Evolutionary conservation across 2,113 vertebrate species (phyloP).

Genomic region (Astur gentilis): DNA sequence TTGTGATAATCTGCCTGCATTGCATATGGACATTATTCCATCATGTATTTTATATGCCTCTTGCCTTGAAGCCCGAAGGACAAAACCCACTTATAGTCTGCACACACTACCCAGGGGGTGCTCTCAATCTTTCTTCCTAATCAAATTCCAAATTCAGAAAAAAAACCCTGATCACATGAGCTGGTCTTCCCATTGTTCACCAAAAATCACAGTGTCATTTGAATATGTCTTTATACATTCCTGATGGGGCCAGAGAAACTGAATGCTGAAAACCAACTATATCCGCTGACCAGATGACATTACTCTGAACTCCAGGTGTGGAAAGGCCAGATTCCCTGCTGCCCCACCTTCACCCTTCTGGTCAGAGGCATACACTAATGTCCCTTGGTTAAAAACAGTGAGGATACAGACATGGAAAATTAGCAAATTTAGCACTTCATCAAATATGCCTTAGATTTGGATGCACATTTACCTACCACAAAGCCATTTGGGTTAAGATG

Average conservation of each 20-base stretch:
- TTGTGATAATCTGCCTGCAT: neutral
- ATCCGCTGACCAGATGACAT: neutral
- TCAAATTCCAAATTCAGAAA: neutral
- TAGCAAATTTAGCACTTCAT: neutral
- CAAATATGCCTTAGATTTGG: neutral
- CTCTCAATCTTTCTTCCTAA: neutral
- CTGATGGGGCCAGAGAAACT: neutral
- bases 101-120: neutral
- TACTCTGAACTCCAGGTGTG: neutral
- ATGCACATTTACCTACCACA: neutral
- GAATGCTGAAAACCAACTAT: neutral
- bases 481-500: neutral
- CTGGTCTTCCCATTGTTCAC: neutral
- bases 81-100: neutral
- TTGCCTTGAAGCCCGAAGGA: neutral
- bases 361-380: neutral
- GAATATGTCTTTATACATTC: neutral
- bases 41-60: neutral
- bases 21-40: neutral
- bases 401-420: neutral
- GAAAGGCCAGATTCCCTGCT: neutral
- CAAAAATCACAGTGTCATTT: neutral
- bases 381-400: neutral
- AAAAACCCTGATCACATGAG: neutral
- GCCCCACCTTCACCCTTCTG: neutral